Evolutionary conservation across 2,113 vertebrate species (phyloP), one percentile per base, ranked within the genome.

Genomic region (Stercorarius parasiticus): DNA sequence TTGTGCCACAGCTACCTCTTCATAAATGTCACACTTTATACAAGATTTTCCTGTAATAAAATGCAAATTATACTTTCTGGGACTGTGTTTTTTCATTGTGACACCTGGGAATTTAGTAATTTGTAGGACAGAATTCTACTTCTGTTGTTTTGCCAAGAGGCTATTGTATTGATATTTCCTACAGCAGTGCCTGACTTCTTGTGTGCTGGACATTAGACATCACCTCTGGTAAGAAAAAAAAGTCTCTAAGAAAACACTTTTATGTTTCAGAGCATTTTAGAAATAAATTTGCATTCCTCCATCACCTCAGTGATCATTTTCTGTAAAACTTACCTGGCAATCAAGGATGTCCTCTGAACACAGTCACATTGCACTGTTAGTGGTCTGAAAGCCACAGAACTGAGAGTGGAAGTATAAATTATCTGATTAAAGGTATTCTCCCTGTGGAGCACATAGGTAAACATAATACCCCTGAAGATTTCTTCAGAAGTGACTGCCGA

Each of bases 351-450:
- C 49, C 79, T 88, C 66, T 86, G 62, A 77, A 86, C 10, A 85
- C 13, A 56, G 45, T 70, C 30, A 70, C 45, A 55, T 38, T 95
- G 66, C 36, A 62, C 49, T 61, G 62, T 27, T 72, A 65, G 79
- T 0, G 1, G 58, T 88, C 72, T 88, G 67, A 86, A 92, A 88
- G 64, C 15, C 1, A 2, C 2, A 81, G 42, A 65, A 49, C 21
- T 88, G 32, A 90, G 42, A 85, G 17, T 61, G 19, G 52, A 77
- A 66, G 45, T 93, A 74, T 45, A 82, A 93, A 95, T 95, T 92
- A 93, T 70, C 64, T 81, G 86, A 94, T 96, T 90, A 93, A 90
- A 90, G 50, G 15, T 26, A 90, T 70, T 95, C 4, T 90, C 30
- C 66, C 76, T 77, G 45, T 38, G 50, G 59, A 86, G 64, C 25